Base-by-base conservation (phyloP, 2,797 vertebrate species). In the Schizothorax lantsangensis region DNA sequence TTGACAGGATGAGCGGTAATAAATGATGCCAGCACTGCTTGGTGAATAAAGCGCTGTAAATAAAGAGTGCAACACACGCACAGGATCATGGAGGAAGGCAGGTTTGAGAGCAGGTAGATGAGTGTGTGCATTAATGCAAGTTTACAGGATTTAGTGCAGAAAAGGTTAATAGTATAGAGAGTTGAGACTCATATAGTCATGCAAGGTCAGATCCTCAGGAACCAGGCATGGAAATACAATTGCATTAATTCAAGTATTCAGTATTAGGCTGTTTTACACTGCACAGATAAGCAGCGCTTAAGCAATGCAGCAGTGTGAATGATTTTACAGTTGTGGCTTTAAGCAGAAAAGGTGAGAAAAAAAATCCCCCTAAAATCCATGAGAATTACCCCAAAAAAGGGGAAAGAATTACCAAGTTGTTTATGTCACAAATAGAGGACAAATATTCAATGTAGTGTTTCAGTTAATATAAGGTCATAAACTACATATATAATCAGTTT, bases 1-100 rank as follows among this genome's bases (percentile, higher is more conserved):
- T 90, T 94, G 94, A 93, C 91, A 93, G 86, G 89, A 81, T 84
- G 90, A 93, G 92, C 92, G 69, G 91, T 92, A 92, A 93, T 92
- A 92, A 92, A 94, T 91, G 91, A 90, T 86, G 90, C 88, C 30
- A 8, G 80, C 40, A 89, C 85, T 71, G 26, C 88, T 89, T 90
- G 91, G 90, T 36, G 79, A 92, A 91, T 84, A 88, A 91, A 75
- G 19, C 19, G 11, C 45, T 86, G 69, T 86, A 85, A 85, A 85
- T 81, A 72, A 71, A 36, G 30, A 81, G 69, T 81, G 43, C 57
- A 81, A 40, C 10, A 64, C 75, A 59, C 14, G 2, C 21, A 80
- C 38, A 85, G 64, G 5, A 62, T 79, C 77, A 49, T 36, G 14
- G 66, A 47, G 52, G 11, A 80, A 62, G 38, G 21, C 14, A 62